Percentiles rank a stretch among this genome's conserved stretches.
Evolutionary conservation across 30 jellyfish, hydroid and myxozoan species (phyloP).

Genomic region (Pelagia noctiluca): DNA sequence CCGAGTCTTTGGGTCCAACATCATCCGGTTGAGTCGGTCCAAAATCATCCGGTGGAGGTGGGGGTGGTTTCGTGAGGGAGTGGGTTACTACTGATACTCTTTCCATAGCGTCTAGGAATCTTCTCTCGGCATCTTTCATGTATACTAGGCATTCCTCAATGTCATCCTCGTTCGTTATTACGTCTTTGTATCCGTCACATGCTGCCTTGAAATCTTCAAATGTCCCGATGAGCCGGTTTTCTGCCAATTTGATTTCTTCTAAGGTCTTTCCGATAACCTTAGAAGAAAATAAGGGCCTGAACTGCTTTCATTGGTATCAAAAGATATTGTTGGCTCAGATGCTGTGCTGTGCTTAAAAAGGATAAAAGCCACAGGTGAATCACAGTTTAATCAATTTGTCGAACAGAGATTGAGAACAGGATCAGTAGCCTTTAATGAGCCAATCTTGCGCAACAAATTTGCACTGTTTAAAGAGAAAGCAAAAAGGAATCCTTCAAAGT

Average conservation of each 20-base stretch:
- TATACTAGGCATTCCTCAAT: slow-evolving; percentile 22
- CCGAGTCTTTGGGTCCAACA: slow-evolving; percentile 42
- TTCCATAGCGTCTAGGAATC: slow-evolving; percentile 15
- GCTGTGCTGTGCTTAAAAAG: not conserved
- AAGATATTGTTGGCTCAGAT: not conserved
- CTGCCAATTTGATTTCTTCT: slow-evolving; percentile 32
- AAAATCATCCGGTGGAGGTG: not conserved
- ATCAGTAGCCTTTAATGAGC: not conserved
- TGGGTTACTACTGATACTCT: slow-evolving; percentile 7
- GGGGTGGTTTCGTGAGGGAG: not conserved
- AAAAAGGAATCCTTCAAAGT: slow-evolving; percentile 4
- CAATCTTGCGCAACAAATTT: not conserved
- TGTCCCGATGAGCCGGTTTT: slow-evolving; percentile 24
- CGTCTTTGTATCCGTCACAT: slow-evolving; percentile 17
- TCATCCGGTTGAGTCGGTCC: no score
- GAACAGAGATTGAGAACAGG: not conserved
- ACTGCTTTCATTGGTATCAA: not conserved
- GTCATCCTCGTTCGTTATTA: slow-evolving; percentile 11
- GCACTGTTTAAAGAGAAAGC: slow-evolving; percentile 17
- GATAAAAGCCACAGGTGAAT: not conserved
- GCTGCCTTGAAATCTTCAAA: slow-evolving; percentile 33
- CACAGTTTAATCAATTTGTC: slow-evolving; percentile 1
- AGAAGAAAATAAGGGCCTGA: slow-evolving; percentile 6
- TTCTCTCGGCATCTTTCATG: slow-evolving; percentile 48
- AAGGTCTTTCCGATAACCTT: slow-evolving; percentile 30